Evolutionary conservation across 2,113 vertebrate species (phyloP).

Genomic region (Origma solitaria): DNA sequence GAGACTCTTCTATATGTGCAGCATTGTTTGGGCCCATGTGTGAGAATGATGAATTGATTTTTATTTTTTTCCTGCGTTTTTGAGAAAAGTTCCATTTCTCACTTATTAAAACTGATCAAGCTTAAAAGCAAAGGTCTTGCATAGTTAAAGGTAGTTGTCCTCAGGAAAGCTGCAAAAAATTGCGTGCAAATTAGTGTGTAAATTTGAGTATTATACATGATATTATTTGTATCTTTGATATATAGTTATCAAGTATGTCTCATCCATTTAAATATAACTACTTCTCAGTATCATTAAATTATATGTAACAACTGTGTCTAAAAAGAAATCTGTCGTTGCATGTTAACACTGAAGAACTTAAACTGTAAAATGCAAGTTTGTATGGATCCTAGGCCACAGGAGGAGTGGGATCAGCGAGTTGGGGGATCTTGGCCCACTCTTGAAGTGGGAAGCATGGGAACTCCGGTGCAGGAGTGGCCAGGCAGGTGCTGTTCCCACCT

Average conservation of each 20-base stretch:
- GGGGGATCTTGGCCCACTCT: neutral
- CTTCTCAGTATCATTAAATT: neutral
- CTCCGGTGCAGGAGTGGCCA: fast-evolving
- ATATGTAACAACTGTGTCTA: neutral
- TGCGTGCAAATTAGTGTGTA: fast-evolving
- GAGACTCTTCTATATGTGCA: neutral
- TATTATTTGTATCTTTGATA: neutral
- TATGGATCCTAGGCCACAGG: neutral
- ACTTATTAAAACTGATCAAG: neutral
- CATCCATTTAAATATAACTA: neutral
- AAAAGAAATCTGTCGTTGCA: neutral
- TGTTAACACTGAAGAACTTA: neutral
- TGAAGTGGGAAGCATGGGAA: neutral
- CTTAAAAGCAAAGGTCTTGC: neutral
- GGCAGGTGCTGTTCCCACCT: neutral
- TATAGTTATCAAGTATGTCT: neutral
- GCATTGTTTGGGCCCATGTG: neutral
- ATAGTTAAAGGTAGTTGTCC: neutral
- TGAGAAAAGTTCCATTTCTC: neutral
- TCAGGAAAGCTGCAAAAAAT: neutral
- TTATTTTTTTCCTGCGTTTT: neutral
- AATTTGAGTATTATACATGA: neutral
- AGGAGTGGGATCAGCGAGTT: neutral
- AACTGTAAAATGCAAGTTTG: neutral
- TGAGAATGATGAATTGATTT: neutral